These are phyloP conservation scores for Alouatta palliata DNA, from an alignment of 2,113 vertebrate genomes.

Conservation along the genomic window DNA sequence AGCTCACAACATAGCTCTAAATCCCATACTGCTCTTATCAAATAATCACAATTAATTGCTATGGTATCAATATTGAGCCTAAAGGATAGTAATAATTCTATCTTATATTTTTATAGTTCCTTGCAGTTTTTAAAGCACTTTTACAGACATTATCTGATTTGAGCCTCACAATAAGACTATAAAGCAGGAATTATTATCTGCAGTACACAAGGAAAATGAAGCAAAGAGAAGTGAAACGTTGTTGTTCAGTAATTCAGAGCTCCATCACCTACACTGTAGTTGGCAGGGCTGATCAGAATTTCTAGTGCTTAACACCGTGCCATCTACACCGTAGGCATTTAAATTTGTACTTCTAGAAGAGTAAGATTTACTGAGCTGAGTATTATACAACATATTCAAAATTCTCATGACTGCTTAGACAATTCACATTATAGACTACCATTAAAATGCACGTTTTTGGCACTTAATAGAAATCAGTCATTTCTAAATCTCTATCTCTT, in stretches of 20 bases:
- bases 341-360: background rate
- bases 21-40: background rate
- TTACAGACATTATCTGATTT: background rate
- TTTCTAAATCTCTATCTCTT: background rate
- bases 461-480: background rate
- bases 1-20: conserved; percentile 23
- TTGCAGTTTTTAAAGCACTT: conserved; percentile 28
- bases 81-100: background rate
- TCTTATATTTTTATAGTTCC: background rate
- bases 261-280: background rate
- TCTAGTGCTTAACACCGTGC: background rate
- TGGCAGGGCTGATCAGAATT: background rate
- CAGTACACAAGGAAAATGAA: background rate
- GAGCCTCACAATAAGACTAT: background rate
- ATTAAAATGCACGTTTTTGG: background rate
- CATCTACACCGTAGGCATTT: background rate
- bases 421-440: background rate
- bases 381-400: background rate
- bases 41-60: conserved; percentile 35
- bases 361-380: background rate
- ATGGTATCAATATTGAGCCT: conserved; percentile 14
- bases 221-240: background rate
- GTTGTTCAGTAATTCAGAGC: background rate
- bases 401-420: background rate
- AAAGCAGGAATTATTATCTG: background rate